phyloP scores from a whole-genome alignment of 2,797 vertebrate species.

The Tolypeutes matacus region DNA sequence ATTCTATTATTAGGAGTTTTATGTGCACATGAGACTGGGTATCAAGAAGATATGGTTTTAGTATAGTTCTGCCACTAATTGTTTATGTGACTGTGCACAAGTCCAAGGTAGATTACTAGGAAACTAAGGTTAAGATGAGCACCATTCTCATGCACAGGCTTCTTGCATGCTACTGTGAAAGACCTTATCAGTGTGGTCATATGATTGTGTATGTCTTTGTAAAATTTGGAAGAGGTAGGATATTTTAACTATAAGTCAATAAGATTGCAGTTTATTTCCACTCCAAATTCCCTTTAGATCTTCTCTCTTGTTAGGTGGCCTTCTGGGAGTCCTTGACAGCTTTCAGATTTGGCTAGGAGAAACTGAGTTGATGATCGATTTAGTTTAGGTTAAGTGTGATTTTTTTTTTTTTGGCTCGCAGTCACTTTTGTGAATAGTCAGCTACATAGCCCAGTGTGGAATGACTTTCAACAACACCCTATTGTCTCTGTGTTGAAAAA shows the following conservation, averaged over 20 bases:
- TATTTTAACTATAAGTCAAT: not conserved
- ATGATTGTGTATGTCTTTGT: not conserved
- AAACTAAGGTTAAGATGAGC: not conserved
- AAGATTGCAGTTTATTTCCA: not conserved
- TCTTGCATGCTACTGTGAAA: not conserved
- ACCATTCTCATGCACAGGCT: not conserved
- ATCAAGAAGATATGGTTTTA: not conserved
- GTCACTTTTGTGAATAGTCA: not conserved
- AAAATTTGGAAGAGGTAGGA: not conserved
- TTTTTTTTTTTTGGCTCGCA: not conserved
- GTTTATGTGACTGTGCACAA: not conserved
- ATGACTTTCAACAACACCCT: not conserved
- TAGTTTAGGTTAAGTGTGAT: not conserved
- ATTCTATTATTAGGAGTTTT: not conserved
- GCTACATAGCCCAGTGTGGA: not conserved
- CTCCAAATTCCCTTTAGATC: not conserved
- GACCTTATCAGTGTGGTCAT: not conserved
- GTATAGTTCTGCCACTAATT: not conserved
- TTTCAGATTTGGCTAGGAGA: not conserved
- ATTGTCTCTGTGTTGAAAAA: not conserved
- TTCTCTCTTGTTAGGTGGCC: not conserved
- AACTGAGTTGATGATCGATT: not conserved
- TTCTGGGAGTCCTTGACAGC: not conserved
- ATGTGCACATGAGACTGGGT: not conserved
- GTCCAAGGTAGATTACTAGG: not conserved